Evolutionary conservation across 2,888 invertebrate species (phyloP), one percentile per base, ranked within the genome.

Genomic region (Phaedon cochleariae): DNA sequence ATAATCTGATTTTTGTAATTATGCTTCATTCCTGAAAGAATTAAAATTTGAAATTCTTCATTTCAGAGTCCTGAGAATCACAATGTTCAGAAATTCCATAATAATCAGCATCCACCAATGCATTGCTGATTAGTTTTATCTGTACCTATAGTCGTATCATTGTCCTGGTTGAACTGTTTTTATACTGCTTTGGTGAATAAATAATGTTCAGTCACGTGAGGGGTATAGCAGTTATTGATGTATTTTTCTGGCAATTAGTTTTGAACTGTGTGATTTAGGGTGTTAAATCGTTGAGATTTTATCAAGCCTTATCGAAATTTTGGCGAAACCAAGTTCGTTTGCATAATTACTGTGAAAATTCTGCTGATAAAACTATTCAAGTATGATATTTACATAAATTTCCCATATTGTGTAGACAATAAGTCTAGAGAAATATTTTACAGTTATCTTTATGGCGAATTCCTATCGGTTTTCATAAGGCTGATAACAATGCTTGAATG

Each of bases 401-500:
- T 67, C 57, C 71, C 69, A 67, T 64, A 62, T 59, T 26, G 58
- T 60, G 66, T 57, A 41, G n/a, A 58, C 54, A 58, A 67, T 60
- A 62, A 71, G 59, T 63, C 62, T 65, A 64, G 65, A 69, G 62
- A 67, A 66, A 71, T 69, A 69, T 67, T 66, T 67, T 61, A 69
- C 68, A 66, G 59, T 62, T 66, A 70, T 71, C 67, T 69, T 65
- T 61, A 57, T 55, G 62, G 62, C 58, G 45, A 63, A 26, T 58
- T 51, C 49, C 58, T 63, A 63, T 57, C 57, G 41, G 41, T 41
- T 41, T 41, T 12, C 41, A 15, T 15, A 41, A 41, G 15, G 15
- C 15, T 15, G 41, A 41, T 41, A 41, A 41, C 15, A 41, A 41
- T 41, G 41, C 15, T 41, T 41, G 15, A 41, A 15, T 41, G 41